Percentiles rank a stretch among this genome's conserved stretches.
Conservation (phyloP, 1,140 invertebrate genomes). For the Drosophila busckii region DNA sequence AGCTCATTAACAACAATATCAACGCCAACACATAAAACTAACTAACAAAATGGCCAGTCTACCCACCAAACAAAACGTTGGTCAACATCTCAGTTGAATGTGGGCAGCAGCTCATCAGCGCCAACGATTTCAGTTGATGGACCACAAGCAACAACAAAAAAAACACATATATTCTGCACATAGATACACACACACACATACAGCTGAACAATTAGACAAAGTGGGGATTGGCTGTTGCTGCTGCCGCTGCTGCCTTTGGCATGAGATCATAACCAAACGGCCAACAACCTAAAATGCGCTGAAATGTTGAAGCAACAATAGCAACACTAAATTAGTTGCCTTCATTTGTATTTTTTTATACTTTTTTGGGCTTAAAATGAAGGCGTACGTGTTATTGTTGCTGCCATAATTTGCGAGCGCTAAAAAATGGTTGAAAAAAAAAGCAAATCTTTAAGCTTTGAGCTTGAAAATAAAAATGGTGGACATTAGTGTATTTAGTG, state of each 20-base stretch:
- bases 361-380: constrained; percentile 22
- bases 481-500: no score
- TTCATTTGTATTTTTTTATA: constrained; percentile 25
- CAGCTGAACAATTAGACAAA: constrained; percentile 47
- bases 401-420: constrained; percentile 29
- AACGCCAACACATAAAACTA: constrained; percentile 22
- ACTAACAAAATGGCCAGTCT: constrained; percentile 31
- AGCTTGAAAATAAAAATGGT: constrained; percentile 54
- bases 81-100: no score
- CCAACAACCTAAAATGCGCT: constrained; percentile 25
- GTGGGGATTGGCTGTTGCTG: constrained; percentile 36
- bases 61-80: no score
- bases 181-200: constrained; percentile 11
- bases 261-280: constrained; percentile 34
- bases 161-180: constrained; percentile 28
- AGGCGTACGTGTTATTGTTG: constrained; percentile 58
- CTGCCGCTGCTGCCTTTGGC: constrained; percentile 12
- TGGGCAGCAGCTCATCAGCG: constrained; percentile 40
- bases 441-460: constrained; percentile 31
- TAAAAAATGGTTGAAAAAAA: constrained; percentile 4
- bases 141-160: constrained; percentile 12
- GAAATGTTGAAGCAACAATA: constrained; percentile 18
- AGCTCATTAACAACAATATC: constrained; percentile 30
- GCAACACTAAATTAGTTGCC: constrained; percentile 35
- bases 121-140: constrained; percentile 37